Evolutionary conservation across 2,113 vertebrate genomes (phyloP), one percentile per base, ranked within the genome.

Genomic region (Colaptes auratus): DNA sequence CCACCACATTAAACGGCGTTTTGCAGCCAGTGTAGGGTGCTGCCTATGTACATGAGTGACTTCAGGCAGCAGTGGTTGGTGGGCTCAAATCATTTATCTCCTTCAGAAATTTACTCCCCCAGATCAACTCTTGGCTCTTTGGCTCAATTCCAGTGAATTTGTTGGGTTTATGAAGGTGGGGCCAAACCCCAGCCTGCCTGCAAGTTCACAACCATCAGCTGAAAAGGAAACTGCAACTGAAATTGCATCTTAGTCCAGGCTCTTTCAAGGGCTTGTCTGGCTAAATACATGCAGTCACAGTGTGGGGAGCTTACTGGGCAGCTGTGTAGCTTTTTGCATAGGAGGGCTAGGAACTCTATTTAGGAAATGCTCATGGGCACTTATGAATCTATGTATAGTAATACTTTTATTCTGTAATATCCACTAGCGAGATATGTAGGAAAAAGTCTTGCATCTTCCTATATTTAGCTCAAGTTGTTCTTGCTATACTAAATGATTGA

Each of bases 141-240:
- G 44, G 27, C 44, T 90, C 73, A 28, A 0, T 53, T 86, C 31
- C 25, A 23, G 13, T 89, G 25, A 48, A 52, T n/a, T 39, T 94
- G 19, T 36, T 25, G 3, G 69, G 80, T 83, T 78, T 74, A 12
- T 17, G 33, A 72, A 53, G 61, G 72, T 48, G 30, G 27, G 39
- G 31, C 50, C 7, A 15, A 44, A 69, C 21, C 88, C 31, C 73
- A 94, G 39, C 30, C 39, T 78, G 21, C 74, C 36, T 60, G 28
- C 53, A 15, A 70, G 53, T 15, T 50, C 2, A 0, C 1, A 5
- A 4, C 64, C 0, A 0, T 35, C 61, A 50, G 61, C 65, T 77
- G 82, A 28, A 77, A 64, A 80, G 31, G 70, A 83, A 92, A 58
- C n/a, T 64, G 28, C 80, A 70, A 64, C 46, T 79, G 71, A 65